A percentile compares a stretch with the other conserved stretches of the same genome.
Evolutionary conservation across 2,113 vertebrate genomes (phyloP).

Genomic region (Eulacestoma nigropectus): DNA sequence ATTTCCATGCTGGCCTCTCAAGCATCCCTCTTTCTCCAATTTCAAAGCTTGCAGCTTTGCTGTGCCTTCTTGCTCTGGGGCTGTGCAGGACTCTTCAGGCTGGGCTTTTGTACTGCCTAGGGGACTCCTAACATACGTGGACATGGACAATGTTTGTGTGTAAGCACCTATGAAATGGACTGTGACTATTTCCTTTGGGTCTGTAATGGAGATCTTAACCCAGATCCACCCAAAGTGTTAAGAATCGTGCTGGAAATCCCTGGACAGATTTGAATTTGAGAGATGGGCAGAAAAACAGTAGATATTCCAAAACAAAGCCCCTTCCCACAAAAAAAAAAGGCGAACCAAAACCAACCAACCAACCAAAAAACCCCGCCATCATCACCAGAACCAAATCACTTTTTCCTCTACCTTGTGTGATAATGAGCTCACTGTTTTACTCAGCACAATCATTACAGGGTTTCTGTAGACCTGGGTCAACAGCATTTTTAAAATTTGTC

Average conservation of each 20-base stretch:
- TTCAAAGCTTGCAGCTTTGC: background rate
- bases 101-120: background rate
- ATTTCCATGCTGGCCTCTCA: background rate
- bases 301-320: background rate
- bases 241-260: background rate
- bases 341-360: background rate
- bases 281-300: background rate
- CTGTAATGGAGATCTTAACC: background rate
- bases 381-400: accelerated
- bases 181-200: background rate
- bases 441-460: background rate
- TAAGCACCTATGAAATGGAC: background rate
- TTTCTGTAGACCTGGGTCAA: background rate
- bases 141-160: background rate
- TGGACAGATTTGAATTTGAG: background rate
- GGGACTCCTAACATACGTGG: background rate
- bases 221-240: background rate
- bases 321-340: background rate
- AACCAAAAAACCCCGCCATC: accelerated
- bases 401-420: background rate
- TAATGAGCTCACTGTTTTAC: background rate
- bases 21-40: background rate
- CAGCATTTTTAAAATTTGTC: background rate
- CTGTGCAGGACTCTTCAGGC: background rate
- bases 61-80: background rate